phyloP scores from a whole-genome alignment of 2,888 invertebrate species.

The Polymixis flavicincta region DNA sequence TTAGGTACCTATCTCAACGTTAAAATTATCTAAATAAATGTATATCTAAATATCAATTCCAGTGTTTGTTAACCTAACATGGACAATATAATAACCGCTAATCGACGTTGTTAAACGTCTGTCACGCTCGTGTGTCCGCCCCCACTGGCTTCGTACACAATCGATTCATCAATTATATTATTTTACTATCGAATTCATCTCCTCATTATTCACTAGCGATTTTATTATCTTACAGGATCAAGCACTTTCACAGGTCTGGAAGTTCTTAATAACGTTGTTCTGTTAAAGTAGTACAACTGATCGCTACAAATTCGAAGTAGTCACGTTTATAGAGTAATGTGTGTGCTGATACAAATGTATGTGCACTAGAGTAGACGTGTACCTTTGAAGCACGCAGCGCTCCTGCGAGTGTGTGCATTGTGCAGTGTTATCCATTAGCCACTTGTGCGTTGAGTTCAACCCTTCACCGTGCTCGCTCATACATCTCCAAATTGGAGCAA shows the following conservation, averaged over 20 bases:
- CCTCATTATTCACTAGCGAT: constrained; percentile 58
- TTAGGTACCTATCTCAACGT: constrained; percentile 55
- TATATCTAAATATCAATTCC: constrained; percentile 76
- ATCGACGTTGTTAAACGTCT: constrained; percentile 40
- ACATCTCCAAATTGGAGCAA: background rate
- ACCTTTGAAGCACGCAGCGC: background rate
- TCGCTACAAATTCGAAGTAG: constrained; percentile 5
- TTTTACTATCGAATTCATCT: constrained; percentile 70
- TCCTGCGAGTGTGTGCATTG: constrained; percentile 22
- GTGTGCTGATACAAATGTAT: background rate
- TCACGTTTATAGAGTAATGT: background rate
- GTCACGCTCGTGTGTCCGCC: constrained; percentile 10
- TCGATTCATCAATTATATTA: constrained; percentile 56
- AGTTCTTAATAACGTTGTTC: constrained; percentile 20
- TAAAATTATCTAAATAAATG: constrained; percentile 67
- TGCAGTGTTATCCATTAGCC: constrained; percentile 9
- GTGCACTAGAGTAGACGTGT: background rate
- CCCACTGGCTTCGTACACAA: constrained; percentile 36
- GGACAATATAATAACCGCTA: constrained; percentile 72
- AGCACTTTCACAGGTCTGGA: constrained; percentile 43
- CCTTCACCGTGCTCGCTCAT: constrained; percentile 27
- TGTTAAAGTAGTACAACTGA: constrained; percentile 10
- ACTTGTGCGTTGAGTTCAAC: constrained; percentile 22
- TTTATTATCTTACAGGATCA: constrained; percentile 26
- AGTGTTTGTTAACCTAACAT: constrained; percentile 74